phyloP scores from a whole-genome alignment of 2,888 invertebrate species.

The Melanotus villosus region DNA sequence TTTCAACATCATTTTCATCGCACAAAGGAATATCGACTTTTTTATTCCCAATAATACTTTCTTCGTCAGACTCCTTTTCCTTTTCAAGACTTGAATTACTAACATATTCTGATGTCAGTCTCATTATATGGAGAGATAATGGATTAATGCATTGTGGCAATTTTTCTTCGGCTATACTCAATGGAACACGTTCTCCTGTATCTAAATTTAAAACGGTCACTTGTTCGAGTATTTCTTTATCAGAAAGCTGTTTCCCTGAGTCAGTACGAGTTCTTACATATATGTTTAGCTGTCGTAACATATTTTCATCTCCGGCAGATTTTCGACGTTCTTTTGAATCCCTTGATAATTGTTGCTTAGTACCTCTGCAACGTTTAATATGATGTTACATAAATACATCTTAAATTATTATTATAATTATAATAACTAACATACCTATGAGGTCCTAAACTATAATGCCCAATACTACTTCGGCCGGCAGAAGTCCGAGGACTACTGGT shows the following conservation, averaged over 20 bases:
- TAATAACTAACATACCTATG: constrained; percentile 58
- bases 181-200: constrained; percentile 92
- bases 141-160: constrained; percentile 94
- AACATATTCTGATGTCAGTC: constrained; percentile 92
- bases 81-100: constrained; percentile 75
- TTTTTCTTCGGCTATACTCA: constrained; percentile 95
- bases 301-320: constrained; percentile 87
- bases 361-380: constrained; percentile 56
- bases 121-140: constrained; percentile 93
- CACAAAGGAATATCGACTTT: constrained; percentile 72
- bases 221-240: constrained; percentile 94
- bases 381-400: neutral
- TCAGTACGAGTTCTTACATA: constrained; percentile 87
- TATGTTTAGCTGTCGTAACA: constrained; percentile 78
- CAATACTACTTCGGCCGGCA: constrained; percentile 68
- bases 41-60: constrained; percentile 77
- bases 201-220: constrained; percentile 84
- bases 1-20: constrained; percentile 68
- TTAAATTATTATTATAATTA: constrained; percentile 5
- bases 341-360: constrained; percentile 54
- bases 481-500: constrained; percentile 63
- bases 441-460: constrained; percentile 66
- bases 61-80: constrained; percentile 84
- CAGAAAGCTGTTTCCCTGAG: constrained; percentile 89
- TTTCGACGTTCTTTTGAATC: constrained; percentile 78